Evolutionary conservation across 2,113 vertebrate genomes (phyloP), one percentile per base, ranked within the genome.

Genomic region (Setophaga coronata): DNA sequence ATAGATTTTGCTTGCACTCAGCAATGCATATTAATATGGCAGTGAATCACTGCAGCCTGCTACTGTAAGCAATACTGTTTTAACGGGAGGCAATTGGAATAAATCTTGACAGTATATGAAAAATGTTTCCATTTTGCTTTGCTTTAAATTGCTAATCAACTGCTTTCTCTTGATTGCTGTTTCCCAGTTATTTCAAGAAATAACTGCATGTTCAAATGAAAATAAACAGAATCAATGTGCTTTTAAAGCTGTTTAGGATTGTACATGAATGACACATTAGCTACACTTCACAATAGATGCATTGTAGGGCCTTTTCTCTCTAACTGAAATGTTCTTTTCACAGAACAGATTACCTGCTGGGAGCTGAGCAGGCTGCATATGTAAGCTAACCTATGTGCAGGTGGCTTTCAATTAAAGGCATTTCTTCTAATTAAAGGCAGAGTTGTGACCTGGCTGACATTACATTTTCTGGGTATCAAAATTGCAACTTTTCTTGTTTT

Each of bases 121-220:
- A 92, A 93, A 87, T 62, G 15, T 90, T 96, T 93, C 93, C 78
- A 96, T 92, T 95, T 93, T 78, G 18, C 84, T 62, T 86, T 93
- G 38, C 82, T 85, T 92, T 95, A 96, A 95, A 94, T 96, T 92
- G 86, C 90, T 94, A 95, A 95, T 94, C 95, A 97, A 69, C 73
- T 0, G 15, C 89, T 94, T 93, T 93, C 54, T 90, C 83, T 93
- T 86, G 86, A 93, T 97, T 94, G 69, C 67, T 40, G 21, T 92
- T 97, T 95, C 86, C 48, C 76, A 80, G 81, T 90, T 89, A 96
- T 94, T 95, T 93, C 89, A 74, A 96, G 74, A 94, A 93, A 91
- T 92, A 88, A 94, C 94, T 89, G 43, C 74, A 43, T 79, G 84
- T 82, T 96, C 84, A 66, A 93, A 95, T 73, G 71, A 93, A 95